phyloP scores from a whole-genome alignment of 2,113 vertebrate genomes.

The Tupaia tana region DNA sequence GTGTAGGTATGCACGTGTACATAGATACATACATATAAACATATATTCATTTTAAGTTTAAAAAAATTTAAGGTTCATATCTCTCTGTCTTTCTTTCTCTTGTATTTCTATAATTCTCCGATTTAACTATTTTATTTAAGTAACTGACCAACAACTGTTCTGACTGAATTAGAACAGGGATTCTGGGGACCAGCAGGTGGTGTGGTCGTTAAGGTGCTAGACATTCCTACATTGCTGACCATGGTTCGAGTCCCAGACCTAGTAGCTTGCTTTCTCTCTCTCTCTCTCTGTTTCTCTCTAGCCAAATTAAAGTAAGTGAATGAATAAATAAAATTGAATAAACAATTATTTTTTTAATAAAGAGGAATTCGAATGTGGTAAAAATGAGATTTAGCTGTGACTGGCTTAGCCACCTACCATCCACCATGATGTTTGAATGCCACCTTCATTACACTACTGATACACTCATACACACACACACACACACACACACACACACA shows the following conservation, averaged over 20 bases:
- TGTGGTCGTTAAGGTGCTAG: too few species aligned
- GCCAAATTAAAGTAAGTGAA: too few species aligned
- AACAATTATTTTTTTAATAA: not conserved
- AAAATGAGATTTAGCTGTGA: not conserved
- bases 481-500: too few species aligned
- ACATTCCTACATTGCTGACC: too few species aligned
- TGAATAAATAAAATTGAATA: too few species aligned
- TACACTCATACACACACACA: not conserved
- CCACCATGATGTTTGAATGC: not conserved
- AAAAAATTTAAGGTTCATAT: not conserved
- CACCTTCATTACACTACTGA: not conserved
- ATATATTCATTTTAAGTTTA: not conserved
- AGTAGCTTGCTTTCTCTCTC: too few species aligned
- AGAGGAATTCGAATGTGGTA: not conserved
- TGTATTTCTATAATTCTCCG: not conserved
- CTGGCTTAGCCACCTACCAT: not conserved
- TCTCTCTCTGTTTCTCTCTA: too few species aligned
- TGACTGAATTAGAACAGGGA: not conserved
- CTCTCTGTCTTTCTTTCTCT: not conserved
- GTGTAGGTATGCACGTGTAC: not conserved
- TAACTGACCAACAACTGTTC: slow-evolving; percentile 26
- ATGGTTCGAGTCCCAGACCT: too few species aligned
- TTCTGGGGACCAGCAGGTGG: too few species aligned
- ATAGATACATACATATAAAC: accelerated
- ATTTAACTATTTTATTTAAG: not conserved